Evolutionary conservation across 2,888 invertebrate species (phyloP).

Genomic region (Apomyelois bistriatella): DNA sequence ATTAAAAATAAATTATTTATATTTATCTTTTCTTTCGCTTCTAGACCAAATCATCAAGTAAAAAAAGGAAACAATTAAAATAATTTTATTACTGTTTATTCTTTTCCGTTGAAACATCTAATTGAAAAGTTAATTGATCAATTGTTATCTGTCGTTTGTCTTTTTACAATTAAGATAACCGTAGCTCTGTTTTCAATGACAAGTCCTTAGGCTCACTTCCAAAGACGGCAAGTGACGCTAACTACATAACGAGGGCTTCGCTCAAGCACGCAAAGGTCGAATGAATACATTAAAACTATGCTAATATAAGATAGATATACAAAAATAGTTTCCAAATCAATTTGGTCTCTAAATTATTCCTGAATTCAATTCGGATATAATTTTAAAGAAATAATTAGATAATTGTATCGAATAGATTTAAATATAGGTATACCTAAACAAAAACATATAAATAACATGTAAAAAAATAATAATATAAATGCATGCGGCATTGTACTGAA

Average conservation of each 20-base stretch:
- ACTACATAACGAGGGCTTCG: conserved; percentile 13
- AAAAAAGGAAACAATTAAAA: not conserved
- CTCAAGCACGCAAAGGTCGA: conserved; percentile 10
- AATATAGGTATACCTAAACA: no score
- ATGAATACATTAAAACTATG: conserved; percentile 4
- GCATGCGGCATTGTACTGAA: no score
- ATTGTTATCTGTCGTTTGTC: not conserved
- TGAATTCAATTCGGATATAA: no score
- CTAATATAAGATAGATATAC: not conserved
- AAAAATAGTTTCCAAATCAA: not conserved
- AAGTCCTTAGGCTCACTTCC: not conserved
- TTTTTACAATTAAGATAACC: not conserved
- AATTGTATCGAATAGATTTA: no score
- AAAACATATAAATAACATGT: no score
- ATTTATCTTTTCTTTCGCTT: no score
- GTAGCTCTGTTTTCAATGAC: not conserved
- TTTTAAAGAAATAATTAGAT: no score
- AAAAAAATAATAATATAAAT: no score
- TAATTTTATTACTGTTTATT: not conserved
- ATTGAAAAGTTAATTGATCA: conserved; percentile 3
- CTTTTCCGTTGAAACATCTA: not conserved
- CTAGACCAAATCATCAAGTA: not conserved
- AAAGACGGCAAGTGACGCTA: conserved; percentile 6
- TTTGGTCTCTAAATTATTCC: no score
- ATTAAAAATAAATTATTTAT: no score